Evolutionary conservation across 2,888 invertebrate genomes (phyloP).

Genomic region (Ligdia adustata): DNA sequence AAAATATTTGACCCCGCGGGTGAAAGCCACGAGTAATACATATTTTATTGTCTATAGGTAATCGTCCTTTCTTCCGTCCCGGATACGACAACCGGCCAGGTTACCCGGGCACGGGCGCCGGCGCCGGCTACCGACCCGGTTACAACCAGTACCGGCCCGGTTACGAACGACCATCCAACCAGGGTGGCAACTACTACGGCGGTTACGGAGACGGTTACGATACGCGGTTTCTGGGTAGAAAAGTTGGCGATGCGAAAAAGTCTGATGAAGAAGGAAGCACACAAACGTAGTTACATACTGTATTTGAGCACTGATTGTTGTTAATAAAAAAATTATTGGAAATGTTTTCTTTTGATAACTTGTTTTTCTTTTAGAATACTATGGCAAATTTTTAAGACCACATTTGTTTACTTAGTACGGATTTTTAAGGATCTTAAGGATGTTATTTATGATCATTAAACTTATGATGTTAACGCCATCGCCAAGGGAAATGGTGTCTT

Average conservation of each 20-base stretch:
- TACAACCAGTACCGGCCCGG: conserved; percentile 44
- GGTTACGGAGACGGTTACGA: conserved; percentile 61
- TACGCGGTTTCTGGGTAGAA: conserved; percentile 63
- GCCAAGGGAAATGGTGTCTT: too few relatives aligned
- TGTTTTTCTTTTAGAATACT: neutral
- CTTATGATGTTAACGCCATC: too few relatives aligned
- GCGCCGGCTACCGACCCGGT: conserved; percentile 45
- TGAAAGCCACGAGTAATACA: too few relatives aligned
- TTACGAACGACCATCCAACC: conserved; percentile 39
- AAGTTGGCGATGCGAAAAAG: conserved; percentile 60
- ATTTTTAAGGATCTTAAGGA: too few relatives aligned
- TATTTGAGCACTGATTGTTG: conserved; percentile 28
- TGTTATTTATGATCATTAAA: too few relatives aligned
- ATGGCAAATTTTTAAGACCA: too few relatives aligned
- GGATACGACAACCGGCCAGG: conserved; percentile 52
- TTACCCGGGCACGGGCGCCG: conserved; percentile 39
- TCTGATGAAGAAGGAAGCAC: conserved; percentile 44
- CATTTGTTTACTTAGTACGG: too few relatives aligned
- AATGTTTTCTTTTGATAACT: neutral
- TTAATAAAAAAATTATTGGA: conserved; percentile 27
- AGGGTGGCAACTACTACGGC: conserved; percentile 53
- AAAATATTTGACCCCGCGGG: too few relatives aligned
- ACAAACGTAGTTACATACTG: conserved; percentile 15
- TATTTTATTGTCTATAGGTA: conserved; percentile 48
- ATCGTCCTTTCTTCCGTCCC: conserved; percentile 55